phyloP scores from a whole-genome alignment of 1,140 invertebrate species.

The Cheumatopsyche charites region DNA sequence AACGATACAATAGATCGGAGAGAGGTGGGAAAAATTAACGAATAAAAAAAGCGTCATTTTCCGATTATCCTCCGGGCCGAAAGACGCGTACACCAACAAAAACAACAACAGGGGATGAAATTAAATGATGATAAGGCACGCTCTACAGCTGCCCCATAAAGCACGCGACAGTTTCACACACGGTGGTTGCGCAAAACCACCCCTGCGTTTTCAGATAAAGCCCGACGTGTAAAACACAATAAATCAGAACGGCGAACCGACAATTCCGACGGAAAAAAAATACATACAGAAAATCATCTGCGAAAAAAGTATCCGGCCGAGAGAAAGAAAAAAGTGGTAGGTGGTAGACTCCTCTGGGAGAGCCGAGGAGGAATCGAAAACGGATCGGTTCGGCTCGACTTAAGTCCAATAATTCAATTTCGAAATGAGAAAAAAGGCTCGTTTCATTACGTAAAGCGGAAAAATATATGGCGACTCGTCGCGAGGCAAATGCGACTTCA shows the following conservation, averaged over 20 bases:
- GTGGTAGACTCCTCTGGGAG: neutral
- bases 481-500: conserved; percentile 43
- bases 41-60: too few relatives aligned
- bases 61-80: too few relatives aligned
- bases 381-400: conserved; percentile 13
- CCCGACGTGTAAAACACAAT: conserved; percentile 20
- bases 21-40: too few relatives aligned
- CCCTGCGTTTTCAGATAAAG: conserved; percentile 6
- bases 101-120: conserved; percentile 22
- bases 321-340: too few relatives aligned
- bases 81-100: neutral
- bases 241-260: neutral
- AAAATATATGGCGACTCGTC: conserved; percentile 37
- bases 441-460: conserved; percentile 43
- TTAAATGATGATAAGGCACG: conserved; percentile 43
- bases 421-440: conserved; percentile 40
- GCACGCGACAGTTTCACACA: conserved; percentile 30
- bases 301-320: too few relatives aligned
- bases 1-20: too few relatives aligned
- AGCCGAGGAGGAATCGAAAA: neutral
- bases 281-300: too few relatives aligned
- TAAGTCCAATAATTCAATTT: conserved; percentile 39
- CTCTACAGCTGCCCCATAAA: conserved; percentile 32
- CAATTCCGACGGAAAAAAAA: neutral
- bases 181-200: neutral